Evolutionary conservation across 2,797 vertebrate species (phyloP).

Genomic region (Neosilurus mollespiculum): DNA sequence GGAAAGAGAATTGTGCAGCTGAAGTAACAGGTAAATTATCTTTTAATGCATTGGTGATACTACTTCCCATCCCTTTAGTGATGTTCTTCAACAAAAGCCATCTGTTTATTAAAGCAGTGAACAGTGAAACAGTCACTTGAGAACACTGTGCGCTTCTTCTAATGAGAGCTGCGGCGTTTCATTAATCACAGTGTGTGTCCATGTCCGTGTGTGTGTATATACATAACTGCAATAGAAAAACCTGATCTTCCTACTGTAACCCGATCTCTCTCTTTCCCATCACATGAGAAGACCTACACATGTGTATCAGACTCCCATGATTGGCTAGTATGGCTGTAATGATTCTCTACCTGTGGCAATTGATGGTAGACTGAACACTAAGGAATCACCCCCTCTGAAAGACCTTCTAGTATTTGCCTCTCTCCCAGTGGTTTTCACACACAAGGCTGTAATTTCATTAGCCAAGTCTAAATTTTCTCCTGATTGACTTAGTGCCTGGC

Average conservation of each 20-base stretch:
- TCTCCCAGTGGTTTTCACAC: background rate
- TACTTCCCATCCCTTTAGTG: background rate
- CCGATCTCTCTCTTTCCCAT: background rate
- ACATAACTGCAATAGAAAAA: background rate
- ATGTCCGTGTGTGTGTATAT: background rate
- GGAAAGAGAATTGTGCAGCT: background rate
- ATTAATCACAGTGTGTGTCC: conserved; percentile 31
- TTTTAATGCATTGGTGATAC: background rate
- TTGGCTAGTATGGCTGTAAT: background rate
- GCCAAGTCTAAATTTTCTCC: background rate
- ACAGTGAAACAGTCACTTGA: conserved; percentile 31
- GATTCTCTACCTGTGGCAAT: background rate
- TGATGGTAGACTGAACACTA: background rate
- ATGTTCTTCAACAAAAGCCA: conserved; percentile 12
- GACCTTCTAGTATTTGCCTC: background rate
- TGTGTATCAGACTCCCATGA: background rate
- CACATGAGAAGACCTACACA: background rate
- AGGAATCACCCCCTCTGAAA: background rate
- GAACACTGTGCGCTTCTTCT: conserved; percentile 25
- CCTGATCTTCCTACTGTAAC: background rate
- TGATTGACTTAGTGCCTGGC: background rate
- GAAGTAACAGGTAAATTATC: conserved; percentile 19
- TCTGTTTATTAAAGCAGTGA: conserved; percentile 30
- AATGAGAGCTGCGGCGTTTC: conserved; percentile 36
- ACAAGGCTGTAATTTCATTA: background rate